These are phyloP conservation scores for Carcina quercana DNA, from an alignment of 2,888 invertebrate species.

Conservation along the genomic window DNA sequence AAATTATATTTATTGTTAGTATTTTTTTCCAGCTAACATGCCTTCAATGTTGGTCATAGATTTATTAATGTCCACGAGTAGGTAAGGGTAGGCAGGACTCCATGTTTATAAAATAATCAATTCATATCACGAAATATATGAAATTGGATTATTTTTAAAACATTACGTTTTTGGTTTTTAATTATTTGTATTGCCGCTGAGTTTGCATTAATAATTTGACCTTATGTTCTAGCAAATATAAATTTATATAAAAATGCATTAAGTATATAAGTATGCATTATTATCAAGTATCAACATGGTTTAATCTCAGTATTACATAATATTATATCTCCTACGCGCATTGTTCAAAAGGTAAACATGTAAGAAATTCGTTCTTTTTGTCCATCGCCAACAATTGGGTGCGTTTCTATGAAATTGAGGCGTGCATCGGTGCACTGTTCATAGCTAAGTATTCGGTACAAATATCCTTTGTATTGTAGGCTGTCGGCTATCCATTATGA, in stretches of 20 bases:
- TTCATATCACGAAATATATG: too few relatives aligned
- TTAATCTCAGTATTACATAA: slow-evolving; percentile 21
- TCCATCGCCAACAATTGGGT: slow-evolving; percentile 42
- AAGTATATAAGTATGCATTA: slow-evolving; percentile 1
- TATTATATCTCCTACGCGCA: slow-evolving; percentile 49
- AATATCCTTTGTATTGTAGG: slow-evolving; percentile 41
- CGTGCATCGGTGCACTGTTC: slow-evolving; percentile 18
- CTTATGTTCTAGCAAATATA: too few relatives aligned
- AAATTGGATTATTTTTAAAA: too few relatives aligned
- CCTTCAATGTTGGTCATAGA: too few relatives aligned
- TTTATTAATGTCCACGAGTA: too few relatives aligned
- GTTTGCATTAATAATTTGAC: too few relatives aligned
- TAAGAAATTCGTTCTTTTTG: slow-evolving; percentile 51
- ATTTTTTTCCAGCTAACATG: too few relatives aligned
- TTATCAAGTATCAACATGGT: slow-evolving; percentile 33
- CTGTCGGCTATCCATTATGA: slow-evolving; percentile 44
- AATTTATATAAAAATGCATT: not conserved
- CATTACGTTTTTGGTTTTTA: too few relatives aligned
- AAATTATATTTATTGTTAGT: too few relatives aligned
- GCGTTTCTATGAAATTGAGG: slow-evolving; percentile 33
- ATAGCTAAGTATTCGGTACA: slow-evolving; percentile 37
- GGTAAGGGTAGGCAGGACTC: too few relatives aligned
- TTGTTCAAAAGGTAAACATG: slow-evolving; percentile 55
- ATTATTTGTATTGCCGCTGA: too few relatives aligned
- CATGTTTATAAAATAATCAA: too few relatives aligned